phyloP scores from a whole-genome alignment of 2,888 invertebrate genomes.

The Rhimphoctona megacephalus region DNA sequence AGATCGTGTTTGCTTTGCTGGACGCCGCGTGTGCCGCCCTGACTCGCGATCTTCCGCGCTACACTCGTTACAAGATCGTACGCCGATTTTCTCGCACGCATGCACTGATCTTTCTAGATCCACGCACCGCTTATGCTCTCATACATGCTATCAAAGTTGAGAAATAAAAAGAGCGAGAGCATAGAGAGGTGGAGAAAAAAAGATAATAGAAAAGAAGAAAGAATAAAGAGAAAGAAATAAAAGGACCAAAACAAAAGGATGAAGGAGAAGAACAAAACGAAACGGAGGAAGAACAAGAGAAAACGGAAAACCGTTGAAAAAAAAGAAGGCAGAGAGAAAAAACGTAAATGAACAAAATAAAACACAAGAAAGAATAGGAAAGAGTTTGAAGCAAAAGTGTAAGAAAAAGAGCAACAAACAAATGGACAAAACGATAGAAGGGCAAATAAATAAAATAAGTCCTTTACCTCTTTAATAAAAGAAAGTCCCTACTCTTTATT shows the following conservation, averaged over 20 bases:
- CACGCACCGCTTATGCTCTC: conserved; percentile 55
- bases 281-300: neutral
- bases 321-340: neutral
- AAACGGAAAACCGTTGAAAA: neutral
- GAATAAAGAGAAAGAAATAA: conserved; percentile 13
- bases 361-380: neutral
- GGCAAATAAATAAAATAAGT: neutral
- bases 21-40: conserved; percentile 71
- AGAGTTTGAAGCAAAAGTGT: neutral
- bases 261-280: neutral
- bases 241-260: conserved; percentile 14
- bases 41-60: conserved; percentile 43
- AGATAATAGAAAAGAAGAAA: neutral
- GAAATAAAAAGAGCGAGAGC: neutral
- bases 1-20: conserved; percentile 79
- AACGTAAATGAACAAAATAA: too few species aligned
- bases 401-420: neutral
- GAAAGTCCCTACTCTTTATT: neutral
- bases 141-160: conserved; percentile 37
- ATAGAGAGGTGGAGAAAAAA: conserved; percentile 12
- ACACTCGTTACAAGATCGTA: conserved; percentile 70
- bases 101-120: conserved; percentile 32
- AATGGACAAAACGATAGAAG: neutral
- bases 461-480: neutral
- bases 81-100: conserved; percentile 66